phyloP scores from a whole-genome alignment of 2,113 vertebrate genomes.

The Entomyzon cyanotis region DNA sequence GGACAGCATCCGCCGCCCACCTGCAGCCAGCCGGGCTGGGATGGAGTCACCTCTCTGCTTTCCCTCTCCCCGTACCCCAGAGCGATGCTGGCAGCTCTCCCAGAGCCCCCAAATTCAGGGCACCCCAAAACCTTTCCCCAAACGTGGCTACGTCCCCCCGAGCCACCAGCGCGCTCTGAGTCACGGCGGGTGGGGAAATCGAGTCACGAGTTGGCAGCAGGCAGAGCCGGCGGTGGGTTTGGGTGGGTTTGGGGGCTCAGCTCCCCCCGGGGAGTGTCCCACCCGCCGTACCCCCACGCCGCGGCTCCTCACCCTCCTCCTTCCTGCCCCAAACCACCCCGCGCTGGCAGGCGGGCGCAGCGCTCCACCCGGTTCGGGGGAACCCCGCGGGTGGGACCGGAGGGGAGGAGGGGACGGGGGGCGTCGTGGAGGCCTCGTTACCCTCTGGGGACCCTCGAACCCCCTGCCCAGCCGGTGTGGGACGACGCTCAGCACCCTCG shows the following conservation, averaged over 20 bases:
- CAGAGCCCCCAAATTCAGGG: rapidly evolving
- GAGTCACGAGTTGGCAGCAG: neutral
- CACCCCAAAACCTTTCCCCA: neutral
- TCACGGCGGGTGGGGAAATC: neutral
- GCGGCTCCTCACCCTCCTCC: neutral
- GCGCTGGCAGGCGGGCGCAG: neutral
- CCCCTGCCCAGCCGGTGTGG: no score
- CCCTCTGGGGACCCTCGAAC: no score
- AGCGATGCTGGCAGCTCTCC: neutral
- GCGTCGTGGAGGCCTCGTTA: no score
- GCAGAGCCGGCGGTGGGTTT: no score
- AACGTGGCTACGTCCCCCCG: rapidly evolving
- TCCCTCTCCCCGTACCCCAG: rapidly evolving
- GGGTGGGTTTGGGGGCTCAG: neutral
- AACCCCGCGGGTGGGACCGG: neutral
- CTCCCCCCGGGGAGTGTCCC: rapidly evolving
- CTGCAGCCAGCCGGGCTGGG: neutral
- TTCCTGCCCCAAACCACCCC: neutral
- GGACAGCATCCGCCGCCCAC: neutral
- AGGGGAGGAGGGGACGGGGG: no score
- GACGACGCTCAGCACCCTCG: neutral
- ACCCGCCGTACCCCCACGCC: neutral
- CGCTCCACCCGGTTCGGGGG: neutral
- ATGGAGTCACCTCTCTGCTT: neutral
- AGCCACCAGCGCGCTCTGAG: neutral